Percentiles rank a stretch among this genome's conserved stretches.
Evolutionary conservation across 2,888 invertebrate species (phyloP).

Genomic region (Drosophila differens): DNA sequence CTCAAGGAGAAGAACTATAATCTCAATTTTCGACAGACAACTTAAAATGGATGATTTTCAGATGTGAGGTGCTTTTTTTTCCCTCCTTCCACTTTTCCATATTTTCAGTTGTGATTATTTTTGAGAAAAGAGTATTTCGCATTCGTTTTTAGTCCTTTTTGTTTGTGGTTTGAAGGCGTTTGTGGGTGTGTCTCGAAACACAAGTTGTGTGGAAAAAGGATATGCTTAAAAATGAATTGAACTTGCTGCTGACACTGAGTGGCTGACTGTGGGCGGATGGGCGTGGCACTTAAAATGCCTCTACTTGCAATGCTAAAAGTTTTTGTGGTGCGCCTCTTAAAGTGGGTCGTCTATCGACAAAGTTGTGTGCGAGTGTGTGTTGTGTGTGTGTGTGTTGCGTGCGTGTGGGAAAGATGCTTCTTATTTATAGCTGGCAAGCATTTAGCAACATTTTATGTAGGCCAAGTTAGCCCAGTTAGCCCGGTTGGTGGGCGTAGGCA

Average conservation of each 20-base stretch:
- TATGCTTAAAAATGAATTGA: constrained; percentile 76
- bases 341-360: constrained; percentile 49
- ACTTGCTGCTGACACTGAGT: constrained; percentile 69
- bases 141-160: neutral
- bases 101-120: neutral
- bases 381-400: constrained; percentile 4
- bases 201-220: constrained; percentile 58
- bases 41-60: neutral
- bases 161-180: neutral
- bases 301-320: constrained; percentile 30
- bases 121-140: neutral
- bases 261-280: constrained; percentile 18
- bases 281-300: constrained; percentile 17
- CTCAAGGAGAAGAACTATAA: neutral
- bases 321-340: constrained; percentile 32
- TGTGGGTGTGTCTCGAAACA: constrained; percentile 25
- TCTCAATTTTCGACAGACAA: neutral
- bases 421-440: constrained; percentile 75
- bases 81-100: neutral
- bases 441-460: constrained; percentile 71
- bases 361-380: constrained; percentile 20
- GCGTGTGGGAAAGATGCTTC: constrained; percentile 2
- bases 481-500: constrained; percentile 23
- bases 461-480: constrained; percentile 30
- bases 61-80: neutral